Evolutionary conservation across 2,113 vertebrate species (phyloP).

Genomic region (Mungos mungo): DNA sequence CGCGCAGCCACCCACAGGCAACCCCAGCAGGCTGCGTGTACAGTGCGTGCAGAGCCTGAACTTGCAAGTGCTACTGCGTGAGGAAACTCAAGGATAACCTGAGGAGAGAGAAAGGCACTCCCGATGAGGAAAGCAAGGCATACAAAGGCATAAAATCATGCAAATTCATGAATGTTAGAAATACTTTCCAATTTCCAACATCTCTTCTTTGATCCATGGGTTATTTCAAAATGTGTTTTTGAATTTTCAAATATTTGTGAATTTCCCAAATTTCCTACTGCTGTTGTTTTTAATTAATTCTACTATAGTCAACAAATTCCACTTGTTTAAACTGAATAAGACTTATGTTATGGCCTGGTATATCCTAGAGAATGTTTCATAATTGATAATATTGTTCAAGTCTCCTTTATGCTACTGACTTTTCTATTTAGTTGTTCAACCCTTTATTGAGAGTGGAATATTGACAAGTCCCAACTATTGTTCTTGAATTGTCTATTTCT

Average conservation of each 20-base stretch:
- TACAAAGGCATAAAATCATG: background rate
- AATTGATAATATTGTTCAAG: background rate
- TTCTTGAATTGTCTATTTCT: background rate
- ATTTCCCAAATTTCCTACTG: background rate
- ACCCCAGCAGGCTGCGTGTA: background rate
- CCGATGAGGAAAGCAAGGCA: background rate
- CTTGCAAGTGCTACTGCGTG: background rate
- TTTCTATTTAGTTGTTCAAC: background rate
- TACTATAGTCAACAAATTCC: background rate
- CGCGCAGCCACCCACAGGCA: background rate
- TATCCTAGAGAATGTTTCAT: background rate
- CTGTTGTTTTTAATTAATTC: slow-evolving; percentile 7
- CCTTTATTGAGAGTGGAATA: background rate
- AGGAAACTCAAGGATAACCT: no score
- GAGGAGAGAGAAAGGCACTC: background rate
- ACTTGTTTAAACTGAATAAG: background rate
- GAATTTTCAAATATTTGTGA: background rate
- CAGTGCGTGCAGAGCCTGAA: background rate
- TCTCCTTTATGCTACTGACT: background rate
- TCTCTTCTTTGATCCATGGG: background rate
- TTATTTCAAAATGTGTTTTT: background rate
- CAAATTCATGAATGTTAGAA: background rate
- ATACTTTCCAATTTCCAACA: background rate
- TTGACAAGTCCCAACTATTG: background rate
- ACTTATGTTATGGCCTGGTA: background rate